These are phyloP conservation scores for Periophthalmus modestus DNA, from an alignment of 2,113 vertebrate species.

Conservation along the genomic window DNA sequence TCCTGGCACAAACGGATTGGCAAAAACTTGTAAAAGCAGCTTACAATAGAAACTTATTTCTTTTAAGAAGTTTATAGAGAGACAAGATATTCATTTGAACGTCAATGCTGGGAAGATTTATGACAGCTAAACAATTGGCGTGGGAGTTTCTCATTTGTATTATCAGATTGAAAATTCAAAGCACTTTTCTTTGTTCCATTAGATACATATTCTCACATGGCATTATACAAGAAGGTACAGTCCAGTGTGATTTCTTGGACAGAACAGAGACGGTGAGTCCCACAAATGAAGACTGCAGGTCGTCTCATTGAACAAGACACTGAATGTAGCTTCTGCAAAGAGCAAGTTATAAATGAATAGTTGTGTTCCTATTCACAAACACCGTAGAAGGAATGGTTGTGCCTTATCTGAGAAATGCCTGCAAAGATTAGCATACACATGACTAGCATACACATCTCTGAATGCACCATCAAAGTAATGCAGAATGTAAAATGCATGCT, in stretches of 20 bases:
- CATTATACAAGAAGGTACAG: neutral
- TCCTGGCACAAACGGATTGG: slow-evolving; percentile 66
- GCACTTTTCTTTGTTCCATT: neutral
- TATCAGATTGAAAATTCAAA: neutral
- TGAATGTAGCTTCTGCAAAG: too few species aligned
- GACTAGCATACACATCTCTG: neutral
- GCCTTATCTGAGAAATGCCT: neutral
- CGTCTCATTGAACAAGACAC: too few species aligned
- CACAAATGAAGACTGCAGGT: too few species aligned
- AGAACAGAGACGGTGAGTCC: too few species aligned
- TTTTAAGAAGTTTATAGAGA: slow-evolving; percentile 16
- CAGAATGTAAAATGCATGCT: slow-evolving; percentile 3
- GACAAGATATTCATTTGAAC: slow-evolving; percentile 5
- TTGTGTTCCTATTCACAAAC: neutral
- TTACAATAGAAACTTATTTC: slow-evolving; percentile 51
- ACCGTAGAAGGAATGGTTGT: neutral
- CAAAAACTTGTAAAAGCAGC: slow-evolving; percentile 54
- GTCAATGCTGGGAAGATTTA: slow-evolving; percentile 3
- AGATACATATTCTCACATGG: neutral
- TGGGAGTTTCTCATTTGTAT: neutral
- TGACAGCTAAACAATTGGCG: neutral
- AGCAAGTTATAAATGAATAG: too few species aligned
- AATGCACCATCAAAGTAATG: neutral
- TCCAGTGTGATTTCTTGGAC: neutral
- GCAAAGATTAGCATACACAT: neutral